Conservation (phyloP, 2,888 invertebrate species). For the Euproctis similis region DNA sequence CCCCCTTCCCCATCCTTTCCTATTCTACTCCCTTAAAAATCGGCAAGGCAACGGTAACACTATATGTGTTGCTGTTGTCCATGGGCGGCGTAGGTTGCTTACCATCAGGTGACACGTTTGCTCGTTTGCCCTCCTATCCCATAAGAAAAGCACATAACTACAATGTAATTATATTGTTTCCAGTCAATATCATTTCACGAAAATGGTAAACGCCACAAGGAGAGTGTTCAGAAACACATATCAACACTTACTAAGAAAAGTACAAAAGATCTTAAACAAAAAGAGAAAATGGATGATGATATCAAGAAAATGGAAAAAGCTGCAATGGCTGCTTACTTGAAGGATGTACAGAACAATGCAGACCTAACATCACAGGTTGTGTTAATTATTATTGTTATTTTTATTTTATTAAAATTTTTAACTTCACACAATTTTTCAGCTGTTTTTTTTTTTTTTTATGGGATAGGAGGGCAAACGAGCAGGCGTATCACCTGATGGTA, state of each 20-base stretch:
- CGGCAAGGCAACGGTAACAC: too few species aligned
- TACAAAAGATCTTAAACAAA: conserved; percentile 84
- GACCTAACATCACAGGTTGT: conserved; percentile 77
- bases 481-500: too few species aligned
- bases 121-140: too few species aligned
- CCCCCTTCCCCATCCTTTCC: too few species aligned
- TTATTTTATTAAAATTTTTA: neutral
- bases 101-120: too few species aligned
- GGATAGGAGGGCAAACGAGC: too few species aligned
- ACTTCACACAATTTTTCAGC: neutral
- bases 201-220: conserved; percentile 92
- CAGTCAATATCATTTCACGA: conserved; percentile 97
- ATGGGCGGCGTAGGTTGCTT: too few species aligned
- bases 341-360: conserved; percentile 84
- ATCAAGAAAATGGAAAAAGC: conserved; percentile 93
- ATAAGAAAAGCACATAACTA: too few species aligned
- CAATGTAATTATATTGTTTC: conserved; percentile 28
- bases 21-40: too few species aligned
- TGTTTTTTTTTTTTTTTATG: neutral
- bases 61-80: too few species aligned
- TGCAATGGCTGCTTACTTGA: conserved; percentile 90
- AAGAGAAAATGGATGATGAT: conserved; percentile 85
- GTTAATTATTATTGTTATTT: too few species aligned
- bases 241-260: conserved; percentile 90
- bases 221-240: conserved; percentile 91